phyloP scores from a whole-genome alignment of 1,140 invertebrate genomes.

The Caenorhabditis latens region DNA sequence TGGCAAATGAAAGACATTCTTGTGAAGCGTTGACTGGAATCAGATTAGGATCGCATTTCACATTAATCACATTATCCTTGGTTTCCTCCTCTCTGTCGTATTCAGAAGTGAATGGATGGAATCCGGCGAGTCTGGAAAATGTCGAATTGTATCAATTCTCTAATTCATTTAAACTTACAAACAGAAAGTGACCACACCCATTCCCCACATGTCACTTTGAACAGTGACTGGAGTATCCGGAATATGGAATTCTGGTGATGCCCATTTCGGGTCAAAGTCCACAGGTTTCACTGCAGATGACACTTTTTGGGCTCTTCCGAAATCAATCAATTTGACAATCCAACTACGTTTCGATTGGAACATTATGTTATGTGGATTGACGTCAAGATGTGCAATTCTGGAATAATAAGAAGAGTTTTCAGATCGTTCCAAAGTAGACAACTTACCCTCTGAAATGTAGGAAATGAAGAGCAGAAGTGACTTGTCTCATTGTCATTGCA shows the following conservation, averaged over 20 bases:
- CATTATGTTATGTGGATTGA: conserved; percentile 96
- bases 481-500: conserved; percentile 74
- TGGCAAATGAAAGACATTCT: conserved; percentile 92
- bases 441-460: conserved; percentile 75
- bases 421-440: background rate
- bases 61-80: conserved; percentile 65
- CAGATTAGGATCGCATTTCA: conserved; percentile 92
- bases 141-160: background rate
- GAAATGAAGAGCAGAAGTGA: conserved; percentile 75
- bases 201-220: conserved; percentile 94
- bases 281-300: conserved; percentile 62
- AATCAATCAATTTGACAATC: conserved; percentile 90
- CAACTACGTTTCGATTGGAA: conserved; percentile 87
- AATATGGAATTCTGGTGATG: conserved; percentile 89
- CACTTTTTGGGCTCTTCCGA: conserved; percentile 83
- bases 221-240: conserved; percentile 87
- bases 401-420: conserved; percentile 80
- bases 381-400: conserved; percentile 91
- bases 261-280: conserved; percentile 71
- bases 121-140: conserved; percentile 85
- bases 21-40: conserved; percentile 93
- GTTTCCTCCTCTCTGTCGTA: conserved; percentile 79
- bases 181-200: conserved; percentile 93
- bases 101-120: conserved; percentile 89
- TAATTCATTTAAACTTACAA: conserved; percentile 80